These are phyloP conservation scores for Lutjanus campechanus DNA, from an alignment of 2,797 vertebrate genomes.

Conservation along the genomic window DNA sequence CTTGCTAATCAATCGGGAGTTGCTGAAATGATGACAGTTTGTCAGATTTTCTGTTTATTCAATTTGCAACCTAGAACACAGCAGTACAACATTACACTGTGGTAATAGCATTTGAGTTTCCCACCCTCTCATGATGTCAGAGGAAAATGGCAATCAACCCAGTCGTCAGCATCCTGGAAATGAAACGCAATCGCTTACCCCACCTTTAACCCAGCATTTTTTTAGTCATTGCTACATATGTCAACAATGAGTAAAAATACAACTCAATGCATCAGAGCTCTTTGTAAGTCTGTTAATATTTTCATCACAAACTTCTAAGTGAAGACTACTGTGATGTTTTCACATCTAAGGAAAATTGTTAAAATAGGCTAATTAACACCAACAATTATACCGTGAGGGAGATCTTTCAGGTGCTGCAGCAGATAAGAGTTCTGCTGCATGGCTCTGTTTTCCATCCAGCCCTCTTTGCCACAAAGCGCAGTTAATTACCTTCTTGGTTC, in stretches of 20 bases:
- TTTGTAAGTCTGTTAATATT: background rate
- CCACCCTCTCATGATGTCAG: too few species aligned
- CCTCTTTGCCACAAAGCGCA: background rate
- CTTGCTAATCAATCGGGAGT: too few species aligned
- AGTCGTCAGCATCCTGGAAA: too few species aligned
- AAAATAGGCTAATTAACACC: constrained; percentile 6
- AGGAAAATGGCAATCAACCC: too few species aligned
- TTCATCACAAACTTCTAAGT: background rate
- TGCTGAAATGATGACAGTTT: too few species aligned
- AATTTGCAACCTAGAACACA: too few species aligned
- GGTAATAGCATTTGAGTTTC: too few species aligned
- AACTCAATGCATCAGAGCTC: background rate
- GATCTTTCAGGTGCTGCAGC: background rate
- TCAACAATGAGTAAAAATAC: background rate
- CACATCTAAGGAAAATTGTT: background rate
- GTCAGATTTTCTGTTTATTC: too few species aligned
- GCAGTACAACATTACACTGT: too few species aligned
- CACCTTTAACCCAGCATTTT: too few species aligned
- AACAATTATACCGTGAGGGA: constrained; percentile 7
- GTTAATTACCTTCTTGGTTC: constrained; percentile 16
- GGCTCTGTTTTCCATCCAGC: constrained; percentile 8
- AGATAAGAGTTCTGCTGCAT: constrained; percentile 14
- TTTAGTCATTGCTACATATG: background rate
- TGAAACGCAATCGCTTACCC: too few species aligned
- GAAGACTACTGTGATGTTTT: background rate